phyloP scores from a whole-genome alignment of 2,888 invertebrate genomes.

The Bibio marci region DNA sequence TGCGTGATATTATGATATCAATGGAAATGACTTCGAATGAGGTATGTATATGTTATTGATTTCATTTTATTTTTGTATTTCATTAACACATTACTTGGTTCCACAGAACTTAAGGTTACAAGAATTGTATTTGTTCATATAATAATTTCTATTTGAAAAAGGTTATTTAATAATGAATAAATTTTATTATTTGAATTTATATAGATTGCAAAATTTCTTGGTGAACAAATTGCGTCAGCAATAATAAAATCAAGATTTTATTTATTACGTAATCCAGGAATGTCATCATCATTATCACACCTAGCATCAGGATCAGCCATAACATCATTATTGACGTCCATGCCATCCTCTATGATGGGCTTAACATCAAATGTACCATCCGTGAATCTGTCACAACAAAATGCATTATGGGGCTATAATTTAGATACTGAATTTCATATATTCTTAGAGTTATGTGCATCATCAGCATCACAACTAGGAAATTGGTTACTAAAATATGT shows the following conservation, averaged over 20 bases:
- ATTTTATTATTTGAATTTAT: too few relatives aligned
- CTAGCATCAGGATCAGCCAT: too few relatives aligned
- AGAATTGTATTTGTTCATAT: background rate
- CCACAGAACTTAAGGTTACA: too few relatives aligned
- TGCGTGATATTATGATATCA: conserved; percentile 39
- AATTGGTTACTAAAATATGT: conserved; percentile 30
- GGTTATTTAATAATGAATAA: too few relatives aligned
- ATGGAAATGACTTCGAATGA: conserved; percentile 35
- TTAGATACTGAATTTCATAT: conserved; percentile 32
- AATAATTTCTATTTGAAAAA: too few relatives aligned
- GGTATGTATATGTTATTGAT: too few relatives aligned
- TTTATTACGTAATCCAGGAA: conserved; percentile 19
- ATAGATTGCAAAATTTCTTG: conserved; percentile 36
- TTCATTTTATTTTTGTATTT: too few relatives aligned
- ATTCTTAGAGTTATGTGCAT: conserved; percentile 33
- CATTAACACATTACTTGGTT: too few relatives aligned
- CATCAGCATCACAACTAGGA: conserved; percentile 35
- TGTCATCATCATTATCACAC: background rate
- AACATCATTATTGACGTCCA: too few relatives aligned
- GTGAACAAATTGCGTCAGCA: conserved; percentile 36
- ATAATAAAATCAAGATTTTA: conserved; percentile 30
- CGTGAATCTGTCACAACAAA: conserved; percentile 11
- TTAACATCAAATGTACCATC: background rate
- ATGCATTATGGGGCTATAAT: conserved; percentile 32
- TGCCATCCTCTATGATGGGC: too few relatives aligned